Conservation (phyloP, 2,113 vertebrate species). For the Hemibagrus wyckioides region DNA sequence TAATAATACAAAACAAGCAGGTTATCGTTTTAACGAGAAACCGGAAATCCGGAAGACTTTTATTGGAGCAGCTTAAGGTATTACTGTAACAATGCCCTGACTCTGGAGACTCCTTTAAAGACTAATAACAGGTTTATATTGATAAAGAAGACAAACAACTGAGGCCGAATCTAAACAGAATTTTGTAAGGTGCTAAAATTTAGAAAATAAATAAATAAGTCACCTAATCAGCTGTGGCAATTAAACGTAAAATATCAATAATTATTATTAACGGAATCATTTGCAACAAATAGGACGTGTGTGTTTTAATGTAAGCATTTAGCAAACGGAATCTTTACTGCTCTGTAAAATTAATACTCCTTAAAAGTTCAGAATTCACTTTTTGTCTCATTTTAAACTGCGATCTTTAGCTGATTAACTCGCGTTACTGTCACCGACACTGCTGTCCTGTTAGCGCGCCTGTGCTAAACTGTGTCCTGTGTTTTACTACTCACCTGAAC, state of each 20-base stretch:
- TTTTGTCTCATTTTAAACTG: neutral
- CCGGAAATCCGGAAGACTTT: neutral
- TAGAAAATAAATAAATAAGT: neutral
- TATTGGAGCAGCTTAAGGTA: too few species aligned
- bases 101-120: too few species aligned
- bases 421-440: neutral
- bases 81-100: too few species aligned
- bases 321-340: neutral
- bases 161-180: too few species aligned
- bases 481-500: constrained; percentile 49
- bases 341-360: neutral
- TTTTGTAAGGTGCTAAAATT: neutral
- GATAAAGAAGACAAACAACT: neutral
- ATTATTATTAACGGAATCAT: neutral
- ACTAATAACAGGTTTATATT: neutral
- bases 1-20: too few species aligned
- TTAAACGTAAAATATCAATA: neutral
- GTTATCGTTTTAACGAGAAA: neutral
- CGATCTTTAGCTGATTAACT: neutral
- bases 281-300: neutral
- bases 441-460: neutral
- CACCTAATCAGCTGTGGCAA: too few species aligned
- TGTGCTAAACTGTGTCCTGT: neutral
- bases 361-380: neutral
- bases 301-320: neutral